Percentiles rank a stretch among this genome's conserved stretches.
These are phyloP conservation scores for Helicolenus hilgendorfi DNA, from an alignment of 2,797 vertebrate genomes.

Conservation along the genomic window DNA sequence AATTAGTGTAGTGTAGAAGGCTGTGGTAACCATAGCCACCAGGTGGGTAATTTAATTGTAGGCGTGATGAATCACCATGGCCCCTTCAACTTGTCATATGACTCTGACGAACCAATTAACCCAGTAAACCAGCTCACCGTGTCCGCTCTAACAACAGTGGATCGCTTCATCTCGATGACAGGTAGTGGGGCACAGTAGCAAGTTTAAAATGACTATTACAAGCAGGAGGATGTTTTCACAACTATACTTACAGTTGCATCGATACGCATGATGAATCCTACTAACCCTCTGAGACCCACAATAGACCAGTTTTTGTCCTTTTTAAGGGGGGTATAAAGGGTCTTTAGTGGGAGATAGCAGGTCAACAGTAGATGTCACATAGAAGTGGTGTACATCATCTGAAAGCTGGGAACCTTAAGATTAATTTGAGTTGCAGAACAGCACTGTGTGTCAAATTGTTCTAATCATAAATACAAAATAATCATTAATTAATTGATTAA, in stretches of 20 bases:
- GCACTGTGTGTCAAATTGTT: too few relatives aligned
- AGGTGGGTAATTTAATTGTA: conserved; percentile 44
- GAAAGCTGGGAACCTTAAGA: too few relatives aligned
- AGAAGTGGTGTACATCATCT: too few relatives aligned
- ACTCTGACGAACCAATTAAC: conserved; percentile 56
- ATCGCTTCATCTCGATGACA: not conserved
- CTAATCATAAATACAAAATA: too few relatives aligned
- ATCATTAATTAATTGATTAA: too few relatives aligned
- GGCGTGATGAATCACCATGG: conserved; percentile 48
- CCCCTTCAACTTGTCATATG: conserved; percentile 13
- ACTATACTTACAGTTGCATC: not conserved
- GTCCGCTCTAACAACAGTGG: not conserved
- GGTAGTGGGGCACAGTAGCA: not conserved
- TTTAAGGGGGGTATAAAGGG: too few relatives aligned
- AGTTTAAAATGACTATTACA: not conserved
- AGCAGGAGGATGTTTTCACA: not conserved
- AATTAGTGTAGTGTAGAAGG: not conserved
- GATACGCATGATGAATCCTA: too few relatives aligned
- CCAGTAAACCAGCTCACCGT: conserved; percentile 25
- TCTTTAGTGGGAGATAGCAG: too few relatives aligned
- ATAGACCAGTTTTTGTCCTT: too few relatives aligned
- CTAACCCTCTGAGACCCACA: not conserved
- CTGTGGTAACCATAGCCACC: conserved; percentile 14
- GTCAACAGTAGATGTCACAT: too few relatives aligned
- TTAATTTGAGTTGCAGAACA: too few relatives aligned